Evolutionary conservation across 1,140 invertebrate genomes (phyloP), one percentile per base, ranked within the genome.

Genomic region (Drosophila oshimai): DNA sequence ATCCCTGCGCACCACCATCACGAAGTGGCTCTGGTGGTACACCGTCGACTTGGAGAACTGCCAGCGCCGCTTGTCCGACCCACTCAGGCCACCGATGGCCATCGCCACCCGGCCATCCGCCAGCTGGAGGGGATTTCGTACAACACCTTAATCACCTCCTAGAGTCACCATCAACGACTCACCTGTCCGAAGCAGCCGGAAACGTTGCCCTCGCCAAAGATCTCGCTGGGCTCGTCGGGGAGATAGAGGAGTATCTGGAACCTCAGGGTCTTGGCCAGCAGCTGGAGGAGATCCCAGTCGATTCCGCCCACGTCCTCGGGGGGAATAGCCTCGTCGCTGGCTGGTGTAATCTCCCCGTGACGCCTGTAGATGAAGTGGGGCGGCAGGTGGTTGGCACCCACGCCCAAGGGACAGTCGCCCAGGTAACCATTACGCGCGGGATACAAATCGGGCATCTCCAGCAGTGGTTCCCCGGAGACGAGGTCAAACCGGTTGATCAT

Each of bases 171-270:
- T n/a, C n/a, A n/a, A n/a, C n/a, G n/a, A n/a, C 36, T 58, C 26
- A 78, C 75, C 55, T 78, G 64, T 2, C 62, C 57, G 17, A 86
- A 80, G 26, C 80, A 80, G 1, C 80, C 80, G n/a, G 51, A 61
- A 4, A 79, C 20, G 13, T 57, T 70, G 6, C 50, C 61, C 9
- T 61, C 67, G 7, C 50, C 55, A 3, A 75, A 80, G 12, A 86
- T 61, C 31, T 73, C 41, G 15, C 65, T 79, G 7, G 67, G 51
- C 2, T 73, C 72, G 0, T 18, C 5, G 15, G 80, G 72, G 10
- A 79, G 15, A 1, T 18, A 34, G 5, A 86, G 42, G 0, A 26
- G 33, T 9, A 86, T 33, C 0, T 29, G 44, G 17, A 86, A 86
- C 0, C 37, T 22, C n/a, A 86, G 12, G 0, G 67, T 42, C 6